Conservation (phyloP, 2,797 vertebrate species). For the Craterocephalus amniculus region DNA sequence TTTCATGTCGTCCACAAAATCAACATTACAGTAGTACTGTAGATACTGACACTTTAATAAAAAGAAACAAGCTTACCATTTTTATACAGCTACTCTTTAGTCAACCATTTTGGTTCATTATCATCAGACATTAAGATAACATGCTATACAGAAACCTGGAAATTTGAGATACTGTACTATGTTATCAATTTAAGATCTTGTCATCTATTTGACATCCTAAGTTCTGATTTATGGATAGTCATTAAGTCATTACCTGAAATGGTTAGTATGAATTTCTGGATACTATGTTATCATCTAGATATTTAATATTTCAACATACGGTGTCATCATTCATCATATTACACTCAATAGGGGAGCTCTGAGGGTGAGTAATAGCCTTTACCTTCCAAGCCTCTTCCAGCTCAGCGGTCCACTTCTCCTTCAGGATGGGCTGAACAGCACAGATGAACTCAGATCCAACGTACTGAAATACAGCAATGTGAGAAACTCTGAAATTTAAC, state of each 20-base stretch:
- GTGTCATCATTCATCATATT: neutral
- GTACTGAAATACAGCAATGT: slow-evolving; percentile 72
- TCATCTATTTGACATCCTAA: neutral
- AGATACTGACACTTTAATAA: no score
- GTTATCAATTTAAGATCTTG: neutral
- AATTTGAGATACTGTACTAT: no score
- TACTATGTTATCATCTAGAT: neutral
- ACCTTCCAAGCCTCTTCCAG: slow-evolving; percentile 86
- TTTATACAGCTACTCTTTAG: neutral
- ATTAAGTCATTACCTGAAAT: neutral
- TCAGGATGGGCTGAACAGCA: slow-evolving; percentile 83
- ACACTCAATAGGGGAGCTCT: neutral
- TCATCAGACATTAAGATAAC: neutral
- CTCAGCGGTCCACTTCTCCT: slow-evolving; percentile 82
- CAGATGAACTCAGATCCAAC: slow-evolving; percentile 84
- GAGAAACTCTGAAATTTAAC: slow-evolving; percentile 8
- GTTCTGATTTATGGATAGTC: neutral
- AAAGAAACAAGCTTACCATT: neutral
- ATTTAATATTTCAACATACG: neutral
- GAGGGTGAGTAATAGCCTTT: slow-evolving; percentile 6
- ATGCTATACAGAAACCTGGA: no score
- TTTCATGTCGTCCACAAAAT: no score
- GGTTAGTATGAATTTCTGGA: neutral
- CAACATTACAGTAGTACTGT: no score
- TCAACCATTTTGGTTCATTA: neutral